Percentiles rank a stretch among this genome's conserved stretches.
Conservation (phyloP, 2,797 vertebrate species). For the Otus scops region DNA sequence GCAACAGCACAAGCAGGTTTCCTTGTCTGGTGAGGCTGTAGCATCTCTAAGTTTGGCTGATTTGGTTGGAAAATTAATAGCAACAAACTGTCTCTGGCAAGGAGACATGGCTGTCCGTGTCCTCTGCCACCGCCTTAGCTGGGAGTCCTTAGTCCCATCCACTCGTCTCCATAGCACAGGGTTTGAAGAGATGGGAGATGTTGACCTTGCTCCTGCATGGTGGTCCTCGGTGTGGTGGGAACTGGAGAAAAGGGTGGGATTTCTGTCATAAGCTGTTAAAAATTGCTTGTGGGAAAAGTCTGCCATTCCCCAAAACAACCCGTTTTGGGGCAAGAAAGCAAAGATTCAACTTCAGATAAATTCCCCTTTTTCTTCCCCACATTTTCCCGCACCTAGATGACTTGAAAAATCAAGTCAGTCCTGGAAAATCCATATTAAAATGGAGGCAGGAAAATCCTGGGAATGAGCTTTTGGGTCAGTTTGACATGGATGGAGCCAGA, state of each 20-base stretch:
- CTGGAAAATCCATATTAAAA: background rate
- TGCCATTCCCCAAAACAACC: background rate
- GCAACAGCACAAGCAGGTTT: fast-evolving
- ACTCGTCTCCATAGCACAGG: background rate
- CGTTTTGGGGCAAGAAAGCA: background rate
- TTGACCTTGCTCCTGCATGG: background rate
- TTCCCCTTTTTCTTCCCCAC: background rate
- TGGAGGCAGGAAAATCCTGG: background rate
- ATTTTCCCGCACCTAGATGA: background rate
- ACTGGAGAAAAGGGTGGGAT: background rate
- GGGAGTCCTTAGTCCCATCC: background rate
- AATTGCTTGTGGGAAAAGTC: background rate
- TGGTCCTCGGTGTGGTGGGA: background rate
- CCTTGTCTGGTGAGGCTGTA: background rate
- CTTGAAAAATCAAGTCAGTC: background rate
- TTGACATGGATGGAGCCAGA: background rate
- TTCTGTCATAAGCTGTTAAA: background rate
- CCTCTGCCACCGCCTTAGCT: background rate
- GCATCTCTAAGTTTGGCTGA: background rate
- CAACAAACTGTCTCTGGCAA: background rate
- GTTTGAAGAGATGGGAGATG: background rate
- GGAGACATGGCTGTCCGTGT: background rate
- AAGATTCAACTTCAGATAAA: background rate
- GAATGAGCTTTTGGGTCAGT: background rate
- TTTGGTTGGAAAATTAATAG: background rate